Evolutionary conservation across 2,888 invertebrate species (phyloP), one percentile per base, ranked within the genome.

Genomic region (Ferdinandea cuprea): DNA sequence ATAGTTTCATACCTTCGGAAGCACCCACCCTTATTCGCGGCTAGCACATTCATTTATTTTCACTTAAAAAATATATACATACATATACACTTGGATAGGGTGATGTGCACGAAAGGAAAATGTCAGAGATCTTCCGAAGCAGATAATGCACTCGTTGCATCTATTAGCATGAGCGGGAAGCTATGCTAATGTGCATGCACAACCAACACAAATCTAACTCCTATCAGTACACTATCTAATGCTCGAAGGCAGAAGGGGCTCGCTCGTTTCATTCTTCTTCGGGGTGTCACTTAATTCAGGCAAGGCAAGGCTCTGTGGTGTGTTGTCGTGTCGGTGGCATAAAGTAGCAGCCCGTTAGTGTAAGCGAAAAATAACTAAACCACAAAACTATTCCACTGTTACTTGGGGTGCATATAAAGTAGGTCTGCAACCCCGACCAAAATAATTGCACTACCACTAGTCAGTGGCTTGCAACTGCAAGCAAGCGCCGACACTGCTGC

Each of bases 91-190:
- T 35, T 19, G 9, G 21, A 35, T 28, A 46, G 66, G 42, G 17
- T 42, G 30, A 32, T 52, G 32, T 50, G 61, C 32, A 35, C 15
- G 13, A 50, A 61, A 50, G 30, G 19, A 28, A 71, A 71, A 28
- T 40, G 40, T 48, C 32, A 50, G 72, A 72, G 74, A 74, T 74
- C 65, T 42, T 74, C 13, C 21, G 21, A 58, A 50, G 30, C 48
- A 74, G 74, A 74, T 74, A 74, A 74, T 66, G 65, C 73, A 63
- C 21, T 44, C 56, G 17, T 19, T 63, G 63, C 73, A 65, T 37
- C 56, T 65, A 73, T 65, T 56, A 73, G 72, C 52, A 25, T 46
- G 30, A 21, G 50, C 4, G 28, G 9, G 37, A 13, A 15, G 17
- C 44, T 37, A 37, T 52, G 40, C 25, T 65, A 66, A 56, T 42